Conservation (phyloP, 2,888 invertebrate species). For the Dolomedes plantarius region DNA sequence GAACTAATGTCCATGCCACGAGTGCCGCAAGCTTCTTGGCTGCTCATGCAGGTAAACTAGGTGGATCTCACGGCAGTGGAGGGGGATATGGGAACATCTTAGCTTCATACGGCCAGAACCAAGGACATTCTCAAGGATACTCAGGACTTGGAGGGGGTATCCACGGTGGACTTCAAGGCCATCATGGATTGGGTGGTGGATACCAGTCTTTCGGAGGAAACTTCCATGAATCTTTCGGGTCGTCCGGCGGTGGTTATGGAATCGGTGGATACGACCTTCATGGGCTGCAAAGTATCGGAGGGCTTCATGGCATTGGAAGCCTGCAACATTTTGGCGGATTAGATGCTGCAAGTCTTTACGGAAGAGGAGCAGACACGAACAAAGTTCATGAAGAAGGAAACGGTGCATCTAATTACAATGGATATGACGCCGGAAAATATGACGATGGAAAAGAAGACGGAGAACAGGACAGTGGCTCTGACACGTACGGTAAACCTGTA, state of each 20-base stretch:
- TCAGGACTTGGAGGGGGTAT: constrained; percentile 42
- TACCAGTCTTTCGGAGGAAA: constrained; percentile 29
- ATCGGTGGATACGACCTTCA: constrained; percentile 30
- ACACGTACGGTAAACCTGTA: neutral
- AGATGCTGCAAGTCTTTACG: constrained; percentile 20
- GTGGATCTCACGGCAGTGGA: neutral
- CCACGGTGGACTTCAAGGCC: constrained; percentile 38
- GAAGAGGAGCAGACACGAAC: constrained; percentile 31
- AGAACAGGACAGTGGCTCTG: neutral
- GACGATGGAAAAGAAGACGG: neutral
- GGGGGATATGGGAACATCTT: constrained; percentile 23
- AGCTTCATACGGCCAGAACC: constrained; percentile 48
- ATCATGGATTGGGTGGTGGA: neutral
- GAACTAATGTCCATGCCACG: constrained; percentile 42
- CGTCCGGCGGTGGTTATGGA: constrained; percentile 13
- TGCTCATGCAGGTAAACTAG: constrained; percentile 48
- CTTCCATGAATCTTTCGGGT: constrained; percentile 22
- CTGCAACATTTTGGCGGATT: neutral
- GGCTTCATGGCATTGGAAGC: too few relatives aligned
- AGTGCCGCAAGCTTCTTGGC: constrained; percentile 63
- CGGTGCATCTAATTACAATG: neutral
- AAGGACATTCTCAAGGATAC: constrained; percentile 28
- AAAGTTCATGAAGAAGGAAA: neutral
- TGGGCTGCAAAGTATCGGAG: neutral
- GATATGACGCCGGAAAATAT: constrained; percentile 16